Evolutionary conservation across 2,888 invertebrate species (phyloP), one percentile per base, ranked within the genome.

Genomic region (Trissonchulus latispiculum): DNA sequence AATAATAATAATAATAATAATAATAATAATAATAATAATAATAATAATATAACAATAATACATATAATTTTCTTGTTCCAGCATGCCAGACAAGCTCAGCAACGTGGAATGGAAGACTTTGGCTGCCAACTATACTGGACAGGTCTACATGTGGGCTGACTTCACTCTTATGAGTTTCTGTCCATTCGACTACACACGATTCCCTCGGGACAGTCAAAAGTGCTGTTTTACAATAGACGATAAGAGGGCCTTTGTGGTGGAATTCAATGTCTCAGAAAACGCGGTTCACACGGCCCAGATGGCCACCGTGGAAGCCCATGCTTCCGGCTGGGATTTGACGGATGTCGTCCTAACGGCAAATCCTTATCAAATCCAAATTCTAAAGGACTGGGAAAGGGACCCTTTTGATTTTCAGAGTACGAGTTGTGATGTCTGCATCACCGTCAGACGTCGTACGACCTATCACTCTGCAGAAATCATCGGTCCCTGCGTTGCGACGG

Each of bases 101-200:
- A n/a, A n/a, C n/a, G n/a, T n/a, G n/a, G n/a, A 82, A 37, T 78
- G 78, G 3, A 78, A 80, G 61, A 82, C 80, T n/a, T 75, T 82
- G 68, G 82, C 82, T 2, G 81, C 82, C 32, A 82, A 82, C 73
- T 82, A 82, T 75, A 82, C 82, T 15, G 82, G 82, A 67, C 81
- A 82, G 75, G 78, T 78, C 18, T 77, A 76, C 72, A 76, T 79
- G 77, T 79, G 79, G 79, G 76, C 78, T 1, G 82, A 82, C 73
- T 82, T 81, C 76, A 77, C 77, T 3, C 79, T 82, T 77, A 78
- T 77, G 18, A 80, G 79, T 36, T 78, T 80, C 23, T 82, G 80
- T 75, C 73, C 78, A 73, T 81, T 82, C 77, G 78, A 80, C 61
- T 82, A 82, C 73, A 77, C 79, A 33, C 78, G 77, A 37, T 82